phyloP scores from a whole-genome alignment of 2,113 vertebrate genomes.

The Hemiprocne comata region DNA sequence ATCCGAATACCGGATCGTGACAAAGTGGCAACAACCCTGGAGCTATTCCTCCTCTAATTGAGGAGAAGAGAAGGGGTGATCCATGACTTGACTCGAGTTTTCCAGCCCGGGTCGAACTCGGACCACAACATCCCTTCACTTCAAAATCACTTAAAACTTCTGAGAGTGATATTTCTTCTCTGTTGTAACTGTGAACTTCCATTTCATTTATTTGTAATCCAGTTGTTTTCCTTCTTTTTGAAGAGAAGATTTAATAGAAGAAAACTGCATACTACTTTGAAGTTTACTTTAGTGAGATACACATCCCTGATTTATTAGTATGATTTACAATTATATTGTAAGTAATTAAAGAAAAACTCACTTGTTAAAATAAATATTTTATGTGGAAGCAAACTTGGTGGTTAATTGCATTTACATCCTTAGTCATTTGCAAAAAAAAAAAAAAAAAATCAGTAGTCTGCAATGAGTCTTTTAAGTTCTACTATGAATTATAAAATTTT shows the following conservation, averaged over 20 bases:
- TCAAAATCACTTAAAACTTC: not conserved
- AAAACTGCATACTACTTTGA: constrained; percentile 15
- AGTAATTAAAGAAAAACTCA: constrained; percentile 50
- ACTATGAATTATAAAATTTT: not conserved
- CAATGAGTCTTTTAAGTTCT: not conserved
- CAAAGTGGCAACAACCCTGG: no score
- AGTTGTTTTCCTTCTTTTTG: not conserved
- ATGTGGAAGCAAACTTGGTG: not conserved
- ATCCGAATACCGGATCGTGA: no score
- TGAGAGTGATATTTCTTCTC: not conserved
- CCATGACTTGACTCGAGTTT: no score
- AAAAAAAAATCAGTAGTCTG: not conserved
- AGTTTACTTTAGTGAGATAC: not conserved
- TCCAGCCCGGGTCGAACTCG: no score
- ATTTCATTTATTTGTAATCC: not conserved
- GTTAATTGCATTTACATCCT: not conserved
- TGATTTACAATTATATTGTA: constrained; percentile 20
- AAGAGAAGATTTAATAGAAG: not conserved
- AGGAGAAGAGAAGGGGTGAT: no score
- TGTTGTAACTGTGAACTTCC: not conserved
- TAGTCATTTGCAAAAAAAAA: not conserved
- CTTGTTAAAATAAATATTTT: constrained; percentile 58
- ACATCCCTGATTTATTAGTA: constrained; percentile 26
- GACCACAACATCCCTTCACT: no score
- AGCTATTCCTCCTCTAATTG: no score